These are phyloP conservation scores for Erethizon dorsatum DNA, from an alignment of 2,797 vertebrate species.

Conservation along the genomic window DNA sequence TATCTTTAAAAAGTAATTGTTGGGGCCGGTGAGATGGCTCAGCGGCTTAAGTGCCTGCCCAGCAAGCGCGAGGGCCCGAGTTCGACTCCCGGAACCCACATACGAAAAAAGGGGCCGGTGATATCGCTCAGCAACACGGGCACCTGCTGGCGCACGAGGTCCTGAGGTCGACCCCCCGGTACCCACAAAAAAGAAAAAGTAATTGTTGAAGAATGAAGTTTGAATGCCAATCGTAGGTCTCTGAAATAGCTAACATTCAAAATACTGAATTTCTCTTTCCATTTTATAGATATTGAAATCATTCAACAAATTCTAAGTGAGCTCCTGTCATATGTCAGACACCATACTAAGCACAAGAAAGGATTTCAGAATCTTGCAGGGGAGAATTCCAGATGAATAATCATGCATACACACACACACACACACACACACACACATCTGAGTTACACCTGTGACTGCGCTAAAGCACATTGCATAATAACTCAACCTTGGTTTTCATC, in stretches of 20 bases:
- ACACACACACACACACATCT: background rate
- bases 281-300: background rate
- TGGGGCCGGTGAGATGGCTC: too few species aligned
- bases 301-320: constrained; percentile 29
- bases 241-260: background rate
- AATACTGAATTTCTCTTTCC: background rate
- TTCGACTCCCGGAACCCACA: too few species aligned
- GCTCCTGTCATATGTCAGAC: background rate
- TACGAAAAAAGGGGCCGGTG: too few species aligned
- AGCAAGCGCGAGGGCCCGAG: too few species aligned
- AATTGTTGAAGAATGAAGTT: background rate
- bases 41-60: too few species aligned
- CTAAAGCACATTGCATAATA: background rate
- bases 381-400: background rate
- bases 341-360: background rate
- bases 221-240: background rate
- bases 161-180: too few species aligned
- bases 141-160: too few species aligned
- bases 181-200: background rate
- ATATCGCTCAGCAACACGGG: too few species aligned
- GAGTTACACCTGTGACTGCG: background rate
- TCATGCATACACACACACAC: background rate
- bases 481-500: constrained; percentile 41
- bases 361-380: background rate
- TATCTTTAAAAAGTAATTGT: background rate